phyloP scores from a whole-genome alignment of 2,113 vertebrate genomes.

The Atrichornis clamosus region DNA sequence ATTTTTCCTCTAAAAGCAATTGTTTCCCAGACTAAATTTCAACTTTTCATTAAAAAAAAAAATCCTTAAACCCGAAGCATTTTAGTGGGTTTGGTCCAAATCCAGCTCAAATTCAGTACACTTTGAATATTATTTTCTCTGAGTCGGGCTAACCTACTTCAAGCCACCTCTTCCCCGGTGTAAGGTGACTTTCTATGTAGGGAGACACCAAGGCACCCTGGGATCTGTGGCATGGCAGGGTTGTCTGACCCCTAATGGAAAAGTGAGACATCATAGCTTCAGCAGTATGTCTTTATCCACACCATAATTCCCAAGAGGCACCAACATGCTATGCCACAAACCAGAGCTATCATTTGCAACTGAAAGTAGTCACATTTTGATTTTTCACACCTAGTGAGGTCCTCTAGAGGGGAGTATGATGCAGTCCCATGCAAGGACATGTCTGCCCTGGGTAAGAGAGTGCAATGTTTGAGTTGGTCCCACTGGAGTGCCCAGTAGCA shows the following conservation, averaged over 20 bases:
- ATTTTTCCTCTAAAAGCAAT: constrained; percentile 13
- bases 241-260: background rate
- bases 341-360: background rate
- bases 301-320: background rate
- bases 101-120: background rate
- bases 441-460: background rate
- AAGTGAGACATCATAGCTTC: background rate
- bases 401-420: background rate
- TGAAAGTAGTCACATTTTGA: background rate
- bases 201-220: background rate
- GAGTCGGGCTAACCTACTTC: background rate
- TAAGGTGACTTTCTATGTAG: background rate
- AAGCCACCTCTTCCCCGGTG: background rate
- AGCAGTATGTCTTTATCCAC: background rate
- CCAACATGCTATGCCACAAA: background rate
- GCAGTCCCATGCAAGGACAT: background rate
- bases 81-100: background rate
- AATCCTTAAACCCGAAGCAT: background rate
- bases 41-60: background rate
- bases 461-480: background rate
- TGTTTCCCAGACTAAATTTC: constrained; percentile 36
- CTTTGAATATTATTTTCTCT: background rate
- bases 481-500: background rate
- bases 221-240: background rate
- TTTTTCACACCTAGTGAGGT: background rate